Evolutionary conservation across 1,140 invertebrate genomes (phyloP).

Genomic region (Neodiprion pinetum): DNA sequence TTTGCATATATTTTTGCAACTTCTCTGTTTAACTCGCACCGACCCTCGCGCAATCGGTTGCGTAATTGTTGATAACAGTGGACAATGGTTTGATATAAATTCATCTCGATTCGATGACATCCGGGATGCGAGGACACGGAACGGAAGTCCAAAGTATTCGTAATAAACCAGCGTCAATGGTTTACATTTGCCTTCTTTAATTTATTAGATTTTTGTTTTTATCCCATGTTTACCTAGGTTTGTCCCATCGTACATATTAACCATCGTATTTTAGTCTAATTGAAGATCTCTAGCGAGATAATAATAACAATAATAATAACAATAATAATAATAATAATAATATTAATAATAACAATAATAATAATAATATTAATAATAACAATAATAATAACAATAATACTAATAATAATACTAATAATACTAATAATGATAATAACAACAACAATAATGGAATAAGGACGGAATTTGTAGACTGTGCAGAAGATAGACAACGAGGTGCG

Average conservation of each 20-base stretch:
- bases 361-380: too few species aligned
- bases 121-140: too few species aligned
- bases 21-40: background rate
- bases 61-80: background rate
- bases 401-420: too few species aligned
- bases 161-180: background rate
- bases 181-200: background rate
- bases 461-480: background rate
- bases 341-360: background rate
- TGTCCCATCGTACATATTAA: background rate
- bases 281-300: background rate
- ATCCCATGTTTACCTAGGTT: too few species aligned
- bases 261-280: background rate
- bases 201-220: background rate
- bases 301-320: background rate
- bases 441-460: constrained; percentile 1
- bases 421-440: too few species aligned
- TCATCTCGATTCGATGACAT: too few species aligned
- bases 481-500: background rate
- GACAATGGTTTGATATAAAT: background rate
- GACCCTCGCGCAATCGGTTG: background rate
- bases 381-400: background rate
- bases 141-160: too few species aligned
- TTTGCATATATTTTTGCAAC: background rate
- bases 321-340: background rate